A percentile compares a stretch with the other conserved stretches of the same genome.
phyloP scores from a whole-genome alignment of 2,888 invertebrate species.

The Thysanoteuthis rhombus region DNA sequence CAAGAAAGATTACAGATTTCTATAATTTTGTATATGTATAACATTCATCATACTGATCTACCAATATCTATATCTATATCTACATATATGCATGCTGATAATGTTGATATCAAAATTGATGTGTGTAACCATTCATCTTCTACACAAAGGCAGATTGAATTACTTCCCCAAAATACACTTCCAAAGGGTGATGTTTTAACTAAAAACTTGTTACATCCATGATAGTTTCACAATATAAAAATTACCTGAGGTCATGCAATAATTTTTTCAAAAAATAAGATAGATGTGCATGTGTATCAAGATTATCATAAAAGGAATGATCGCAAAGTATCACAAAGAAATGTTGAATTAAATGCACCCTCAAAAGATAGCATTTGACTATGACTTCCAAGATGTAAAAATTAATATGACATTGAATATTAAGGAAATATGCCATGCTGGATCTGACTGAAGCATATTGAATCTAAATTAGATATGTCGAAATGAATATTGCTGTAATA shows the following conservation, averaged over 20 bases:
- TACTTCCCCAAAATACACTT: background rate
- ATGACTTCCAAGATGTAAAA: background rate
- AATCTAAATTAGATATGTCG: conserved; percentile 12
- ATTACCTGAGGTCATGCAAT: background rate
- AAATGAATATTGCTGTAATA: background rate
- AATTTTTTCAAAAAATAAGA: background rate
- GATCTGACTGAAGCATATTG: background rate
- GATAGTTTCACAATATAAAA: background rate
- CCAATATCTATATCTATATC: no score
- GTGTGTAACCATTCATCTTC: background rate
- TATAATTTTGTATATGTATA: no score
- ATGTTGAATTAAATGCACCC: background rate
- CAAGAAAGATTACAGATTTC: no score
- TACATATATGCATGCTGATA: no score
- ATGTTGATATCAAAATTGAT: background rate
- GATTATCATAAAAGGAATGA: no score
- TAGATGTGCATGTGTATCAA: background rate
- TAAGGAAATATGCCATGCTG: background rate
- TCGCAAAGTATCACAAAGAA: no score
- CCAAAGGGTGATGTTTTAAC: background rate
- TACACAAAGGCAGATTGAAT: background rate
- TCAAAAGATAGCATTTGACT: background rate
- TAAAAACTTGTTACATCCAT: background rate
- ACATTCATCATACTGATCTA: no score
- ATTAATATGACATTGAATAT: background rate